Percentiles rank a stretch among this genome's conserved stretches.
These are phyloP conservation scores for Salvator merianae DNA, from an alignment of 2,113 vertebrate species.

Conservation along the genomic window DNA sequence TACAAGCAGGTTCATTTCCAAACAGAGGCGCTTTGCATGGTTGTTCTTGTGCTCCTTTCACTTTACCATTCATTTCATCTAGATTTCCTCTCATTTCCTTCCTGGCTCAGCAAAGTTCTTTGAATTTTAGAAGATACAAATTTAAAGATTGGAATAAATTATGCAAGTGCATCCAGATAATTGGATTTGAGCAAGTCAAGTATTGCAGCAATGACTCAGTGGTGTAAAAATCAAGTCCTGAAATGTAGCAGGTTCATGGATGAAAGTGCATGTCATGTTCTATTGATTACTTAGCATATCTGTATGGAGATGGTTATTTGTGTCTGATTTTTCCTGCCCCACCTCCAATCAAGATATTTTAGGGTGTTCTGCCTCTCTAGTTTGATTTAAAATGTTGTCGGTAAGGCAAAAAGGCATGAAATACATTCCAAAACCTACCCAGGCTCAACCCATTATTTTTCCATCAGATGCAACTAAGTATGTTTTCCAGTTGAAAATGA, in stretches of 20 bases:
- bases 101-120: not conserved
- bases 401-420: conserved; percentile 10
- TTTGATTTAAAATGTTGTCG: conserved; percentile 14
- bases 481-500: conserved; percentile 36
- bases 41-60: not conserved
- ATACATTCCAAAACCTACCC: conserved; percentile 20
- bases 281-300: conserved; percentile 18
- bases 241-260: conserved; percentile 1
- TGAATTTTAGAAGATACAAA: not conserved
- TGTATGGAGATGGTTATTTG: not conserved
- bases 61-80: not conserved
- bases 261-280: conserved; percentile 14
- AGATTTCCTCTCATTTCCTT: not conserved
- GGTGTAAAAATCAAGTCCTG: conserved; percentile 4
- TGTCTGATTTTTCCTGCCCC: not conserved
- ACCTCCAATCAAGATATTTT: not conserved
- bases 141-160: conserved; percentile 10
- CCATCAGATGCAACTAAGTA: not conserved
- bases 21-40: too few species aligned
- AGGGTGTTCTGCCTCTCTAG: not conserved
- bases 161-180: conserved; percentile 10
- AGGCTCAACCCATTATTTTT: conserved; percentile 30
- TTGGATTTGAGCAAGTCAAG: conserved; percentile 24
- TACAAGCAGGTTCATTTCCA: not conserved
- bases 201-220: not conserved